phyloP scores from a whole-genome alignment of 92 coral and sea anemone species.

The Palythoa caribaeorum region DNA sequence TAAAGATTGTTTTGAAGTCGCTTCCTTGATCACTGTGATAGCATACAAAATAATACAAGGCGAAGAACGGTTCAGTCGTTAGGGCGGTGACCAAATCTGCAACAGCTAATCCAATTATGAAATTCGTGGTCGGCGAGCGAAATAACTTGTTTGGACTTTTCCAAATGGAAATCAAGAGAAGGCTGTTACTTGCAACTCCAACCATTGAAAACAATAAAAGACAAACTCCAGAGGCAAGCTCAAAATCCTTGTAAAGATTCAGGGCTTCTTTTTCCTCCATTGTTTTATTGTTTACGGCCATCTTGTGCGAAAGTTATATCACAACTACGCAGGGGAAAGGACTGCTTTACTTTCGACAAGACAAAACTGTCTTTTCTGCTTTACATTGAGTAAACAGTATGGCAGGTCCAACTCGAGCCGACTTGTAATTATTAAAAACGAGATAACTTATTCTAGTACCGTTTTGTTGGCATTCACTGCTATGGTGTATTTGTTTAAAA shows the following conservation, averaged over 20 bases:
- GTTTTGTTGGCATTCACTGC: not conserved
- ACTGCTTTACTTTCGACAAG: conserved; percentile 22
- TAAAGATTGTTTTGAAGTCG: conserved; percentile 33
- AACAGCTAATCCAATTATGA: conserved; percentile 42
- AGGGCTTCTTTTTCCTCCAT: conserved; percentile 23
- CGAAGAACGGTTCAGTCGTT: conserved; percentile 42
- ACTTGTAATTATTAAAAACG: not conserved
- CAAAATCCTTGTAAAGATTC: conserved; percentile 22
- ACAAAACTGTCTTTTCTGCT: conserved; percentile 31
- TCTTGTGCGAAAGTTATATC: not conserved
- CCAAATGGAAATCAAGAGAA: conserved; percentile 41
- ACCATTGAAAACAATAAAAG: conserved; percentile 34
- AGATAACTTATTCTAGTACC: conserved; percentile 10
- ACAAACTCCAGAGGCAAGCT: conserved; percentile 28
- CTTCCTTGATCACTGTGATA: conserved; percentile 9
- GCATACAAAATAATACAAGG: conserved; percentile 31
- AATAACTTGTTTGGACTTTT: conserved; percentile 33
- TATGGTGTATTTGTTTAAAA: not conserved
- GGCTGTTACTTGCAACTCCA: conserved; percentile 43
- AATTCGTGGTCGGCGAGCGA: conserved; percentile 41
- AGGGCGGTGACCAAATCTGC: conserved; percentile 39
- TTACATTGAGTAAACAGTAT: conserved; percentile 40
- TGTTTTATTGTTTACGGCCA: conserved; percentile 17
- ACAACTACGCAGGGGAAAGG: conserved; percentile 1
- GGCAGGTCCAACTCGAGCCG: conserved; percentile 24